Evolutionary conservation across 2,888 invertebrate genomes (phyloP).

Genomic region (Bedellia somnulentella): DNA sequence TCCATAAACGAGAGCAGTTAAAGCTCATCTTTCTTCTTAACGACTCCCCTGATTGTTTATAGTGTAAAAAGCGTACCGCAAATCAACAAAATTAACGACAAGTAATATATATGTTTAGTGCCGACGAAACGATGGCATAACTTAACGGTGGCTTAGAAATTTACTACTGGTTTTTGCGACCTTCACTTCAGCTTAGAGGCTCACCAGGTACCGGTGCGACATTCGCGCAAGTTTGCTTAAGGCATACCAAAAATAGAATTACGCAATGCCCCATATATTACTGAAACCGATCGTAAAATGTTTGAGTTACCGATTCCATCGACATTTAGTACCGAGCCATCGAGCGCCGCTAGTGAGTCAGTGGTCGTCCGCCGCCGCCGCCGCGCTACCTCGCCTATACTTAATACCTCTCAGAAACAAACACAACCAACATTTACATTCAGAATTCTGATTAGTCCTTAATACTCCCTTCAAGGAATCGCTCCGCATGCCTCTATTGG

Average conservation of each 20-base stretch:
- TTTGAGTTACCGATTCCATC: constrained; percentile 51
- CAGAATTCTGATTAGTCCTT: constrained; percentile 37
- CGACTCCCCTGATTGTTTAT: constrained; percentile 51
- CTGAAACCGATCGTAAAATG: constrained; percentile 44
- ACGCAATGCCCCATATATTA: constrained; percentile 53
- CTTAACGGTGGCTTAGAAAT: constrained; percentile 4
- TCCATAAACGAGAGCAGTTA: constrained; percentile 51
- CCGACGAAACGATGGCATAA: constrained; percentile 9
- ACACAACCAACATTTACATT: constrained; percentile 12
- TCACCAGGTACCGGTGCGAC: no score
- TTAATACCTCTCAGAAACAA: constrained; percentile 15
- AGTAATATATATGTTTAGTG: constrained; percentile 40
- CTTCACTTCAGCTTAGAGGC: no score
- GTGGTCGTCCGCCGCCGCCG: constrained; percentile 39
- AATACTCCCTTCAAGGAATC: no score
- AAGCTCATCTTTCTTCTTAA: constrained; percentile 60
- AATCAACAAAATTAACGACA: constrained; percentile 33
- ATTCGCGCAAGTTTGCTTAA: constrained; percentile 3
- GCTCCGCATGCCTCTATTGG: constrained; percentile 23
- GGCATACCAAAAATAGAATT: constrained; percentile 28
- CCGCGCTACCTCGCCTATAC: constrained; percentile 38
- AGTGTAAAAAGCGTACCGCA: constrained; percentile 42
- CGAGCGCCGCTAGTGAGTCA: constrained; percentile 43
- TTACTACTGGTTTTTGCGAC: no score
- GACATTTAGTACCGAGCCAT: constrained; percentile 52